Base-by-base conservation (phyloP, 2,888 invertebrate species). In the Tuberolachnus salignus region DNA sequence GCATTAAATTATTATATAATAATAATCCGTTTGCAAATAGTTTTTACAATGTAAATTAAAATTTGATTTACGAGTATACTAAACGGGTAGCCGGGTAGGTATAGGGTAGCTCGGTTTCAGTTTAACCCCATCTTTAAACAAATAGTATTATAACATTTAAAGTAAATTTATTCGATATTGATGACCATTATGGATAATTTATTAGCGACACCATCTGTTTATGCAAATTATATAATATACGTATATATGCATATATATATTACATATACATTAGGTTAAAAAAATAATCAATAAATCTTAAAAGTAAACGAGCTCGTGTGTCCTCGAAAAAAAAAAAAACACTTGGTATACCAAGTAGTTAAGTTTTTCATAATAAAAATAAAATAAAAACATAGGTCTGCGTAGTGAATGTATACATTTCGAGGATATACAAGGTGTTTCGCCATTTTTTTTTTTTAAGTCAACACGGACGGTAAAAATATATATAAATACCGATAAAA, bases 241-340 rank as follows among this genome's bases (percentile, higher is more conserved):
- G n/a, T n/a, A n/a, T n/a, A n/a, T 21, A 72, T 23, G 10, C 23
- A 9, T 51, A 53, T 26, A 51, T 66, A 49, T 34, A 34, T 23
- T 34, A 19, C n/a, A 53, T 13, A n/a, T 42, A 63, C 21, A 46
- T 57, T 3, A n/a, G 26, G 46, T 26, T 49, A 34, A 34, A 55
- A 73, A 73, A 72, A 72, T 46, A 72, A 63, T 73, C 61, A 51
- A 73, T 63, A 61, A 73, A 63, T 73, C 49, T 73, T 73, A 51
- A 63, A 71, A 72, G 46, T 46, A 73, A 51, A 73, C 72, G 51
- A 51, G 6, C 61, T 14, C 44, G 59, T 59, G 59, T 59, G 51
- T 34, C 61, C 61, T 73, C 72, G 42, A 34, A 63, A 61, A 71
- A 71, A 67, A 23, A 11, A 64, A 66, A 66, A 51, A 16, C 51